phyloP scores from a whole-genome alignment of 2,797 vertebrate genomes.

The Sternotherus odoratus region DNA sequence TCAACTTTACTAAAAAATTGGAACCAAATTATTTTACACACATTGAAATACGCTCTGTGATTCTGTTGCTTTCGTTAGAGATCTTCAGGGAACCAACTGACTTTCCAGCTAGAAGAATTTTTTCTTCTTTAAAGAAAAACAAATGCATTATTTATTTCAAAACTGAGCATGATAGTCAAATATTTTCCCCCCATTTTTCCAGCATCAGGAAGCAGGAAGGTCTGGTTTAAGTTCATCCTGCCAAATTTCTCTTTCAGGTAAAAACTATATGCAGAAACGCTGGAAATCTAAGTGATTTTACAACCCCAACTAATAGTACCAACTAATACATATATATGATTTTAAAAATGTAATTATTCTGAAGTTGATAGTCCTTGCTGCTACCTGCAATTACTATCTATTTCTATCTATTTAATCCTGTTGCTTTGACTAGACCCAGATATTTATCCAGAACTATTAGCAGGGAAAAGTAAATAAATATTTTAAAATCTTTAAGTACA shows the following conservation, averaged over 20 bases:
- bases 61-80: neutral
- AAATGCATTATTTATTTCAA: neutral
- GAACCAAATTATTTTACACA: neutral
- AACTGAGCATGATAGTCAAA: neutral
- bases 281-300: neutral
- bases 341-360: neutral
- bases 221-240: neutral
- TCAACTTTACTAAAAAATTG: neutral
- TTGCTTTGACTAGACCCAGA: neutral
- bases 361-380: neutral
- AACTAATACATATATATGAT: neutral
- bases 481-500: neutral
- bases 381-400: neutral
- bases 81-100: neutral
- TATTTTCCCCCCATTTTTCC: neutral
- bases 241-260: neutral
- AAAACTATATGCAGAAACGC: neutral
- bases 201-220: neutral
- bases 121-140: constrained; percentile 12
- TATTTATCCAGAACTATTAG: rapidly evolving
- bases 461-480: neutral
- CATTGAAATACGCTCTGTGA: neutral
- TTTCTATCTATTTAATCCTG: neutral
- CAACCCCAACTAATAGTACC: rapidly evolving
- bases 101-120: neutral